Evolutionary conservation across 2,888 invertebrate species (phyloP).

Genomic region (Philereme transversata): DNA sequence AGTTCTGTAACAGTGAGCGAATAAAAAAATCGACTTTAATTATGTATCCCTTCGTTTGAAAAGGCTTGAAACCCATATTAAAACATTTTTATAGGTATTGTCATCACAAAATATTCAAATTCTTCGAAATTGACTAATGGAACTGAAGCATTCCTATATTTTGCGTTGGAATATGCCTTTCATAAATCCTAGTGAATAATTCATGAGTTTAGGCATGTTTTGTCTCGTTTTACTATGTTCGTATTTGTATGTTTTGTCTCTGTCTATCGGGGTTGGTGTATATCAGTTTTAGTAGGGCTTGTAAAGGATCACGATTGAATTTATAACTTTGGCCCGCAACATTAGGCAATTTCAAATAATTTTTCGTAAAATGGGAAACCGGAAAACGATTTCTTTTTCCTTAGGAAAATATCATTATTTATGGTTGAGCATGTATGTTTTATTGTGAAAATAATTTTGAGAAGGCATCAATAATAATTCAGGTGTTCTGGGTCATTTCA

Average conservation of each 20-base stretch:
- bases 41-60: neutral
- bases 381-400: neutral
- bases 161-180: constrained; percentile 28
- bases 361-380: constrained; percentile 9
- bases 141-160: constrained; percentile 29
- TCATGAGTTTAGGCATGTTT: constrained; percentile 21
- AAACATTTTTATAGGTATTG: neutral
- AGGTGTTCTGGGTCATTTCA: no score
- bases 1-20: neutral
- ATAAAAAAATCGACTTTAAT: neutral
- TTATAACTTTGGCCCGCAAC: constrained; percentile 7
- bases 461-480: no score
- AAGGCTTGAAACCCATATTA: neutral
- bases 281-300: constrained; percentile 20
- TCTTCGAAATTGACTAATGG: constrained; percentile 32
- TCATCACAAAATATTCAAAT: constrained; percentile 9
- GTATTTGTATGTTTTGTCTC: constrained; percentile 13
- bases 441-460: neutral
- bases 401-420: neutral
- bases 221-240: neutral
- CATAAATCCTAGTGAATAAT: constrained; percentile 36
- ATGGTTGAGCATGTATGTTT: neutral
- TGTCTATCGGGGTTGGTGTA: constrained; percentile 3
- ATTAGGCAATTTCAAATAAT: constrained; percentile 7
- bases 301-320: constrained; percentile 15